Base-by-base conservation (phyloP, 2,113 vertebrate species). In the Gnathonemus longibarbis region DNA sequence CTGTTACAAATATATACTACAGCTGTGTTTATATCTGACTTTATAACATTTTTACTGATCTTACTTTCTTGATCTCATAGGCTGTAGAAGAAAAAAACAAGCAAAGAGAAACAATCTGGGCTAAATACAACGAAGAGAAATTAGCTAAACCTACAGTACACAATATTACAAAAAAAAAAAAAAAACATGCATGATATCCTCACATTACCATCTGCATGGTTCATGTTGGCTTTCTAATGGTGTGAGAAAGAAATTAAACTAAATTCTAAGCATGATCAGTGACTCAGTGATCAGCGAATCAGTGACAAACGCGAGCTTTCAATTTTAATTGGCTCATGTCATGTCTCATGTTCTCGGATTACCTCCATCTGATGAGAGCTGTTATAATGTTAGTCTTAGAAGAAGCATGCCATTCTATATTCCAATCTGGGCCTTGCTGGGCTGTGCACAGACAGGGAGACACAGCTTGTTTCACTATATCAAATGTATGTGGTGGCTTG, bases 191-290 rank as follows among this genome's bases (percentile, higher is more conserved):
- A 17, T 39, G 35, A 35, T 19, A 42, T 15, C 74, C 35, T 35
- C 74, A 80, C 74, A 80, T 80, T 42, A 42, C 74, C 74, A 80
- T 80, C 74, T 19, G 35, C 39, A 39, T 35, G 35, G 31, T 1
- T 77, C 27, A 77, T 80, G 15, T 42, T 84, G 83, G 42, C 83
- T 24, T 84, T 46, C 21, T n/a, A 24, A 84, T 84, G 42, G 45
- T 84, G 39, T 84, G 39, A 80, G 8, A 84, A 27, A 48, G 39
- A 84, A 84, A 84, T 84, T 46, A 11, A 45, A 84, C 83, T 84
- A 84, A 84, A 84, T 84, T 48, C 19, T 84, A 84, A 84, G 83
- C 21, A 46, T 84, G 83, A 10, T 48, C 83, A 84, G 83, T 46
- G 39, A 84, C 19, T 46, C 42, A 84, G 45, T 21, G 77, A 83